Evolutionary conservation across 2,888 invertebrate species (phyloP), one percentile per base, ranked within the genome.

Genomic region (Cataglyphis altisquamis): DNA sequence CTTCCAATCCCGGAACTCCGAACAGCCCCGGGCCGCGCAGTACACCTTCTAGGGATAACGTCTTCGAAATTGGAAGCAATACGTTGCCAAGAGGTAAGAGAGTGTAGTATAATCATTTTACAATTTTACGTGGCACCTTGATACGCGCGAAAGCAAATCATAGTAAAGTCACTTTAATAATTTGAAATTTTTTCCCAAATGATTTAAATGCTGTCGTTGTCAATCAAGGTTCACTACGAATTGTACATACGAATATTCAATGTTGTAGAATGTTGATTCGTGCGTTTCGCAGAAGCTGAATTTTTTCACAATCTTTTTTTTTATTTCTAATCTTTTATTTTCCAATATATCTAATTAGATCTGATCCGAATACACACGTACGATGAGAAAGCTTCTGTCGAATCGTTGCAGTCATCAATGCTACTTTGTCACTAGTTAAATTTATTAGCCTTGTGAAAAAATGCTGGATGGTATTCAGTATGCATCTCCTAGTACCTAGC

Each of bases 71-170:
- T 83, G 94, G 94, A 60, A 93, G 91, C 89, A 94, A 94, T 85
- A 94, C 94, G 48, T 91, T 94, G 75, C 94, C 94, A 73, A 91
- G 94, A 93, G 94, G 94, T 94, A 92, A 94, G 94, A 90, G 87
- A 90, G 89, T 89, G 87, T 81, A 84, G 82, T 86, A 82, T 73
- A 82, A 86, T 85, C 83, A 73, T 84, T 86, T 70, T 86, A 88
- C 90, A 88, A 88, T 90, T 92, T 87, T 90, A 88, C 86, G 90
- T 91, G 89, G 91, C 89, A 89, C 82, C 86, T 80, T 72, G 52
- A 72, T 9, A 36, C 18, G 12, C 21, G 12, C 21, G 12, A 45
- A 36, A 48, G 36, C 8, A 32, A 45, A 32, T 57, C 12, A 8
- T 60, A 52, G 39, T 1, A 70, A 60, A 41, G 3, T 75, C 5